phyloP scores from a whole-genome alignment of 2,113 vertebrate species.

The Tragelaphus buxtoni region DNA sequence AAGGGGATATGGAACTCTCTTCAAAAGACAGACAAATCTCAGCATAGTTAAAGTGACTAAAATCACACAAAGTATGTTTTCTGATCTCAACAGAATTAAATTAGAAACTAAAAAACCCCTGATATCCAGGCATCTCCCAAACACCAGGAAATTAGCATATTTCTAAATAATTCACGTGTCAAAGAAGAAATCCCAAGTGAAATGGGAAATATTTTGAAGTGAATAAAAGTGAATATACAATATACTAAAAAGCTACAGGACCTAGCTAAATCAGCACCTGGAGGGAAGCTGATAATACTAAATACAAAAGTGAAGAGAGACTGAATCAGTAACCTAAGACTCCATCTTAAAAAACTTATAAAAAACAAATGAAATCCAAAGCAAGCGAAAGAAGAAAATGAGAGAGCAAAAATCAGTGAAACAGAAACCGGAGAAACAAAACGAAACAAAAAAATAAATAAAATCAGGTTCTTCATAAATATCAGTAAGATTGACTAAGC shows the following conservation, averaged over 20 bases:
- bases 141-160: neutral
- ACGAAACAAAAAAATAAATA: neutral
- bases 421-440: neutral
- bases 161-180: neutral
- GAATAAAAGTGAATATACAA: neutral
- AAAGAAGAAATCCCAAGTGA: neutral
- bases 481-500: neutral
- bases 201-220: neutral
- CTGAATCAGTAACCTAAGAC: neutral
- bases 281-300: neutral
- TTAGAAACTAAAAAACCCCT: neutral
- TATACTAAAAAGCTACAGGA: neutral
- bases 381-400: neutral
- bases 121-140: neutral
- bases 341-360: neutral
- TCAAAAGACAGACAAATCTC: neutral
- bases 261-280: neutral
- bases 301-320: neutral
- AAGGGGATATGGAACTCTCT: fast-evolving
- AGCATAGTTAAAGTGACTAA: neutral
- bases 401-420: neutral
- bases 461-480: neutral
- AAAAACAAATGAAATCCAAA: neutral
- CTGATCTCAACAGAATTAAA: neutral
- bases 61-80: neutral